A percentile compares a stretch with the other conserved stretches of the same genome.
These are phyloP conservation scores for Adineta ricciae DNA, from an alignment of 2,888 invertebrate species.

Conservation along the genomic window DNA sequence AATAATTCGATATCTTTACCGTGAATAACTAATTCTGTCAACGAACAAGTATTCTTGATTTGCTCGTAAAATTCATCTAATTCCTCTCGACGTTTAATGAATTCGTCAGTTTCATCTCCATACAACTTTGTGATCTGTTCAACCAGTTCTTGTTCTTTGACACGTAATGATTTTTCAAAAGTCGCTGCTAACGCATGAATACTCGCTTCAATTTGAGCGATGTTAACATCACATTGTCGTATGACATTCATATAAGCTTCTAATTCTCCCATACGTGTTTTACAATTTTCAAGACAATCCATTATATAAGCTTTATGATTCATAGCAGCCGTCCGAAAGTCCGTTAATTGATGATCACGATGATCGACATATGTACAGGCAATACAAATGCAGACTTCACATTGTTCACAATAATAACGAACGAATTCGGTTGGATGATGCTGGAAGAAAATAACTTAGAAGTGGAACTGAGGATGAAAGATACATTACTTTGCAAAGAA, in stretches of 20 bases:
- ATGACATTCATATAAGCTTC: constrained; percentile 43
- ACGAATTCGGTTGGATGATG: constrained; percentile 47
- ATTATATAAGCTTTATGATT: constrained; percentile 49
- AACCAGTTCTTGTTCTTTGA: constrained; percentile 45
- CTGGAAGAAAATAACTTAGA: not conserved
- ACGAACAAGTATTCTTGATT: constrained; percentile 48
- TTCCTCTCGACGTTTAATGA: constrained; percentile 35
- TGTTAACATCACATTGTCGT: constrained; percentile 43
- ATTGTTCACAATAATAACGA: constrained; percentile 50
- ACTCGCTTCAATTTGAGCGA: constrained; percentile 46
- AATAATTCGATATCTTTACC: constrained; percentile 51
- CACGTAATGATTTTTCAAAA: constrained; percentile 46
- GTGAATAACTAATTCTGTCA: constrained; percentile 49
- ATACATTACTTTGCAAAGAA: constrained; percentile 45
- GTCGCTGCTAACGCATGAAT: constrained; percentile 47
- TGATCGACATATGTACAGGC: constrained; percentile 51
- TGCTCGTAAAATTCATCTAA: constrained; percentile 40
- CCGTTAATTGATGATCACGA: constrained; percentile 46
- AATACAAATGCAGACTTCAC: constrained; percentile 48
- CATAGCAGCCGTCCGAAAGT: constrained; percentile 46
- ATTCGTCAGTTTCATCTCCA: constrained; percentile 46
- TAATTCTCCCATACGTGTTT: constrained; percentile 43
- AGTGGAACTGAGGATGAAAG: not conserved
- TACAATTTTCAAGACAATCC: constrained; percentile 43
- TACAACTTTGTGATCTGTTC: constrained; percentile 47